A percentile compares a stretch with the other conserved stretches of the same genome.
Conservation (phyloP, 2,888 invertebrate species). For the Gari tellinella region DNA sequence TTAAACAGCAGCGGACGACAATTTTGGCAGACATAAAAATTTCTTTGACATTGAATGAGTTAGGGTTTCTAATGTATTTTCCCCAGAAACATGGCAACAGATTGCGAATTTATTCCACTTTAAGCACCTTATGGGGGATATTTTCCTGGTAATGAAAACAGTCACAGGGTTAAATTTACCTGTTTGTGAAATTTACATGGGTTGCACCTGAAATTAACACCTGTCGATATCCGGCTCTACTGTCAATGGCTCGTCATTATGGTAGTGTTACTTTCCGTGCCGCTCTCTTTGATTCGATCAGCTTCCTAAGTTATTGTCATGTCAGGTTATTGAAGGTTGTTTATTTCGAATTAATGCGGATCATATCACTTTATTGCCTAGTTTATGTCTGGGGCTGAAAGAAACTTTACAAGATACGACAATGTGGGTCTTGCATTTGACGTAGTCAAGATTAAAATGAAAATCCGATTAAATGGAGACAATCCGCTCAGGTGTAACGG, state of each 20-base stretch:
- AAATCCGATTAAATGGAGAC: conserved; percentile 17
- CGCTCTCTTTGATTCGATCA: conserved; percentile 20
- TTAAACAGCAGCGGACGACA: too few species aligned
- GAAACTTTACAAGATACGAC: background rate
- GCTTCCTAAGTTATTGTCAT: conserved; percentile 33
- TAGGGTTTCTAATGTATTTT: too few species aligned
- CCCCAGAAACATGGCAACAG: too few species aligned
- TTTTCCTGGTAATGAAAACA: too few species aligned
- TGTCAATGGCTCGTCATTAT: conserved; percentile 35
- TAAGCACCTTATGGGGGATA: too few species aligned
- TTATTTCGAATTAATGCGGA: conserved; percentile 55
- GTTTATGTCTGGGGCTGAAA: too few species aligned
- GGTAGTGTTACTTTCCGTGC: conserved; percentile 10
- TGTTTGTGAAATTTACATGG: conserved; percentile 1
- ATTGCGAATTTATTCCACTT: too few species aligned
- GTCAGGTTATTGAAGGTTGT: conserved; percentile 28
- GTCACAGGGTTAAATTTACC: too few species aligned
- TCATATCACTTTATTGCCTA: conserved; percentile 18
- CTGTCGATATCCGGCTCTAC: conserved; percentile 32
- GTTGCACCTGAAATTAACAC: conserved; percentile 29
- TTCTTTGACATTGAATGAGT: too few species aligned
- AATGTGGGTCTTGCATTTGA: conserved; percentile 10
- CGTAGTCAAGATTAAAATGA: conserved; percentile 14
- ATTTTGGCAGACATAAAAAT: too few species aligned
- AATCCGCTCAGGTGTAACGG: too few species aligned